These are phyloP conservation scores for Brachionus sp. DNA, from an alignment of 1,140 invertebrate species.

Conservation along the genomic window DNA sequence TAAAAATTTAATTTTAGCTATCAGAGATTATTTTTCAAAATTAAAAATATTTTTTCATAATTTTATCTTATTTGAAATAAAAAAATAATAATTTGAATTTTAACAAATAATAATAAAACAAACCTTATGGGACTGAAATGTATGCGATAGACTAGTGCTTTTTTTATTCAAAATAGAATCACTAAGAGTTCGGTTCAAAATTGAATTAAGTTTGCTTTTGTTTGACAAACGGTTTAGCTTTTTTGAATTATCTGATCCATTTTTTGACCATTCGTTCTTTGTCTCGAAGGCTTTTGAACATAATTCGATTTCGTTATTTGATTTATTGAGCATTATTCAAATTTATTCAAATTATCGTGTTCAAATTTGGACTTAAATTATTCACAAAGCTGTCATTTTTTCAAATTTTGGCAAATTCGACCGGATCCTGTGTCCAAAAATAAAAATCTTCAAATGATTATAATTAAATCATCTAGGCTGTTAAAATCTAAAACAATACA, in stretches of 20 bases:
- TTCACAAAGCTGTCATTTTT: neutral
- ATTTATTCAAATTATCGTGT: neutral
- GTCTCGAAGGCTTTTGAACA: neutral
- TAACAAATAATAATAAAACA: neutral
- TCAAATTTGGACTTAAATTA: neutral
- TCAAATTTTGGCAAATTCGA: neutral
- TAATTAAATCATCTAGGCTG: slow-evolving; percentile 1
- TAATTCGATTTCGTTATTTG: neutral
- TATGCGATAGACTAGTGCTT: neutral
- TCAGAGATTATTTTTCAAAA: neutral
- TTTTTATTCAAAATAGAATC: slow-evolving; percentile 41
- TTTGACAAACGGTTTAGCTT: neutral
- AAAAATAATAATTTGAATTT: too few species aligned
- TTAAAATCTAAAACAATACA: neutral
- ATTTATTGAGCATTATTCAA: slow-evolving; percentile 38
- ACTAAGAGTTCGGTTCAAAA: slow-evolving; percentile 41
- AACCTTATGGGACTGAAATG: neutral
- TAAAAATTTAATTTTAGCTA: neutral
- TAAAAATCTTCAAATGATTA: neutral
- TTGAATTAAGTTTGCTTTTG: slow-evolving; percentile 13
- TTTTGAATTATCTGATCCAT: slow-evolving; percentile 10
- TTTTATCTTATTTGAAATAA: neutral
- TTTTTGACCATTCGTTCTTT: neutral
- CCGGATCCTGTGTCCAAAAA: neutral
- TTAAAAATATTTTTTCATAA: neutral